A percentile compares a stretch with the other conserved stretches of the same genome.
Conservation (phyloP, 2,797 vertebrate genomes). For the Lateolabrax maculatus region DNA sequence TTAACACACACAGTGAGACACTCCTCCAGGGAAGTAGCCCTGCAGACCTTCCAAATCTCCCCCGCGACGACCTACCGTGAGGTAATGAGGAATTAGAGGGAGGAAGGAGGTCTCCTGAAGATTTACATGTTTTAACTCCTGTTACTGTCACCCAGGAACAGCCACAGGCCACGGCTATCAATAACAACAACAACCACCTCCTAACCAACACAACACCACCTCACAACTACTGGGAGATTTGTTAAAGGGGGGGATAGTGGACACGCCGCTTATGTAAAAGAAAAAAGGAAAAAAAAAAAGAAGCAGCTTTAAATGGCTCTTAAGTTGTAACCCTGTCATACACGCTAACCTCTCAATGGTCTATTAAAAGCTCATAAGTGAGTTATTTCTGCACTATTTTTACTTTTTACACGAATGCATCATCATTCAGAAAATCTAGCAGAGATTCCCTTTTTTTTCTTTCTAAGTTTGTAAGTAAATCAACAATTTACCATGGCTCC, state of each 20-base stretch:
- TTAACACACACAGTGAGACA: conserved; percentile 73
- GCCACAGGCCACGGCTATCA: conserved; percentile 72
- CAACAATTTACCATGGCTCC: background rate
- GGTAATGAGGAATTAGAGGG: conserved; percentile 85
- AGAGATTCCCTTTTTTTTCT: background rate
- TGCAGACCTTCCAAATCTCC: conserved; percentile 76
- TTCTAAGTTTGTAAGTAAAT: background rate
- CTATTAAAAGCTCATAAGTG: conserved; percentile 45
- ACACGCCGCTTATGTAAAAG: too few species aligned
- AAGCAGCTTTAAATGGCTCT: conserved; percentile 39
- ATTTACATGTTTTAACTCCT: conserved; percentile 82
- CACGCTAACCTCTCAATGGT: conserved; percentile 19
- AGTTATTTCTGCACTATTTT: conserved; percentile 35
- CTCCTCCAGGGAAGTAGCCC: conserved; percentile 53
- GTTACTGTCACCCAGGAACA: conserved; percentile 81
- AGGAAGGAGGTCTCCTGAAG: conserved; percentile 80
- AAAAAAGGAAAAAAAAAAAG: too few species aligned
- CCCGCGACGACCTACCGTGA: conserved; percentile 81
- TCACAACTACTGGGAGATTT: conserved; percentile 38
- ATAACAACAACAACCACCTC: conserved; percentile 61
- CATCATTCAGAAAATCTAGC: background rate
- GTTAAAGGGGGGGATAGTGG: conserved; percentile 23
- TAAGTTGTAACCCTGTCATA: conserved; percentile 39
- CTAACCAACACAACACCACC: conserved; percentile 47
- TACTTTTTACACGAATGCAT: conserved; percentile 2